These are phyloP conservation scores for Magallana angulata DNA, from an alignment of 1,140 invertebrate species.

Conservation along the genomic window DNA sequence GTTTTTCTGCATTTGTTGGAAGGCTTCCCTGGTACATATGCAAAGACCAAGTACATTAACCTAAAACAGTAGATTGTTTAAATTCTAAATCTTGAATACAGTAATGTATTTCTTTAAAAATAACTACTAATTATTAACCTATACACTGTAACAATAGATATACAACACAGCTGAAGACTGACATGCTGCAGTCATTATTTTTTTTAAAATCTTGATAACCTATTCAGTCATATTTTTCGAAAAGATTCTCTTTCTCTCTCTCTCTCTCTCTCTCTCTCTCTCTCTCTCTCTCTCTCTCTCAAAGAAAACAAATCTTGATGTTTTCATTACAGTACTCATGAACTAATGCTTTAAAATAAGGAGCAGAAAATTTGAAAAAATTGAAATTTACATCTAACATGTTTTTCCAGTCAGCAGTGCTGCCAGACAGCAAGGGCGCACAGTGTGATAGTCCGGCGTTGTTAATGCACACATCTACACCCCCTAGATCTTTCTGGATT, in stretches of 20 bases:
- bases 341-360: background rate
- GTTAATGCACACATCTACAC: constrained; percentile 87
- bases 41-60: constrained; percentile 85
- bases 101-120: too few relatives aligned
- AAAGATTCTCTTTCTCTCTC: background rate
- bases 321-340: too few relatives aligned
- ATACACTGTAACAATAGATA: too few relatives aligned
- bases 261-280: background rate
- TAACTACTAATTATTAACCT: too few relatives aligned
- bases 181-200: too few relatives aligned
- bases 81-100: too few relatives aligned
- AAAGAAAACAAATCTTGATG: background rate
- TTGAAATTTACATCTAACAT: constrained; percentile 81
- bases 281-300: background rate
- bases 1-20: constrained; percentile 85
- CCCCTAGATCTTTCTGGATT: constrained; percentile 81
- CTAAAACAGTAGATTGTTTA: constrained; percentile 43
- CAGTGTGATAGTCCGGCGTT: constrained; percentile 84
- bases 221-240: too few relatives aligned
- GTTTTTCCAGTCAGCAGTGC: constrained; percentile 79
- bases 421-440: constrained; percentile 77
- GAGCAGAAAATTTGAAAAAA: background rate
- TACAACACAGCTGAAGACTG: too few relatives aligned
- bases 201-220: background rate
- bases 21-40: constrained; percentile 84